These are phyloP conservation scores for Cariama cristata DNA, from an alignment of 2,113 vertebrate genomes.

Conservation along the genomic window DNA sequence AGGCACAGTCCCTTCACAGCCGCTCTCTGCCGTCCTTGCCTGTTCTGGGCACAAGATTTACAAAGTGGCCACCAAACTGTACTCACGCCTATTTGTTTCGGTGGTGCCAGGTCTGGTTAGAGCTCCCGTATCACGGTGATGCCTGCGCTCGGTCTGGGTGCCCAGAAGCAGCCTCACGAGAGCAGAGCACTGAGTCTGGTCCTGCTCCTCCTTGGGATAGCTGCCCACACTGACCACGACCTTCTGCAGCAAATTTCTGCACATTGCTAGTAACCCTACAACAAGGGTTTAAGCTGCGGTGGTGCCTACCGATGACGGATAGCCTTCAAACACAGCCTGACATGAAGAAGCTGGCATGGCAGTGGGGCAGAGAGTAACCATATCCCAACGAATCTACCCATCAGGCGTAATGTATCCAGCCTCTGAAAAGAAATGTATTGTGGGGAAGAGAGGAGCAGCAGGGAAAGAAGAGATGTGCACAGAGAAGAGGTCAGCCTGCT, in stretches of 20 bases:
- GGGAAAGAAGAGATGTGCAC: not conserved
- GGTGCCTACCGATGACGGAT: not conserved
- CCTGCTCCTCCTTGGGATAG: not conserved
- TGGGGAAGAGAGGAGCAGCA: not conserved
- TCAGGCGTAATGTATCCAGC: not conserved
- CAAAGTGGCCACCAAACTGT: rapidly evolving
- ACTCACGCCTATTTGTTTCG: not conserved
- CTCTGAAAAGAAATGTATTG: not conserved
- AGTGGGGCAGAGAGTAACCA: not conserved
- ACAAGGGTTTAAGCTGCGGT: not conserved
- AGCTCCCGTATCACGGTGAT: rapidly evolving
- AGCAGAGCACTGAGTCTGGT: not conserved
- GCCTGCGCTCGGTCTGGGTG: too few relatives aligned
- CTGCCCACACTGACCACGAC: not conserved
- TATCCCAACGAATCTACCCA: not conserved
- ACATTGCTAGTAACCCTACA: not conserved
- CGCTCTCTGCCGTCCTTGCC: not conserved
- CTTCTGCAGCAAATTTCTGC: not conserved
- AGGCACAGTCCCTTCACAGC: not conserved
- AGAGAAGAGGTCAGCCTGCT: not conserved
- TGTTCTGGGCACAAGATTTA: not conserved
- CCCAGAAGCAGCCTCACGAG: not conserved
- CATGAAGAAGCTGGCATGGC: not conserved
- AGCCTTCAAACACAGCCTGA: not conserved
- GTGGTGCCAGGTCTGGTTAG: not conserved